Conservation (phyloP, 1,140 invertebrate genomes). For the Drosophila busckii region DNA sequence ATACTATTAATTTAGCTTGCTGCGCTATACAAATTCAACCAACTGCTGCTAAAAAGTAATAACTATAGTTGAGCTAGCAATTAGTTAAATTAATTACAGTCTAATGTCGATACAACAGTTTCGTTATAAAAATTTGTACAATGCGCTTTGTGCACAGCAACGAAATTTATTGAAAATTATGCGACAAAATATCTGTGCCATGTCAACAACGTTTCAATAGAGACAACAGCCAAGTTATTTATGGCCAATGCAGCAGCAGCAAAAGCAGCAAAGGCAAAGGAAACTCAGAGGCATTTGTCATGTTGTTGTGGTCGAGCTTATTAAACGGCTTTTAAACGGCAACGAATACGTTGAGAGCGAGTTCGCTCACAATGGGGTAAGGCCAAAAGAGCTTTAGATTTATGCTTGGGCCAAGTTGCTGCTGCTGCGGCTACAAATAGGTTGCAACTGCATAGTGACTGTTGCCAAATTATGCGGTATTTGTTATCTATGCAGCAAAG, state of each 20-base stretch:
- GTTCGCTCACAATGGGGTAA: conserved; percentile 34
- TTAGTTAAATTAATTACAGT: no score
- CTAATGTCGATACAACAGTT: no score
- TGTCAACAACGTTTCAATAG: conserved; percentile 61
- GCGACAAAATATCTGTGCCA: conserved; percentile 69
- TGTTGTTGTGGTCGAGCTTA: conserved; percentile 60
- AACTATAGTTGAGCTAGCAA: no score
- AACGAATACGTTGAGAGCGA: no score
- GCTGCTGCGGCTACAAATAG: conserved; percentile 29
- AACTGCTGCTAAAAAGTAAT: no score
- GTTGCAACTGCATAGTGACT: conserved; percentile 3
- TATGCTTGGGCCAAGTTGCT: conserved; percentile 24
- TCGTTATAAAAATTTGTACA: background rate
- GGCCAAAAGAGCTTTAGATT: conserved; percentile 60
- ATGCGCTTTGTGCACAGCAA: conserved; percentile 4
- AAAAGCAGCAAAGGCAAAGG: no score
- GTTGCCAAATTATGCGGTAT: conserved; percentile 52
- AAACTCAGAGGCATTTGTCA: no score
- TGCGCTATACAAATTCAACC: no score
- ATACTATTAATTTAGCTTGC: no score
- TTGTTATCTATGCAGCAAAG: background rate
- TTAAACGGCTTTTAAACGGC: conserved; percentile 70
- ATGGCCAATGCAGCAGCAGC: conserved; percentile 51
- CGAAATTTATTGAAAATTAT: conserved; percentile 66
- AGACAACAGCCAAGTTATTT: conserved; percentile 37